Evolutionary conservation across 2,888 invertebrate genomes (phyloP).

Genomic region (Ormyrus nitidulus): DNA sequence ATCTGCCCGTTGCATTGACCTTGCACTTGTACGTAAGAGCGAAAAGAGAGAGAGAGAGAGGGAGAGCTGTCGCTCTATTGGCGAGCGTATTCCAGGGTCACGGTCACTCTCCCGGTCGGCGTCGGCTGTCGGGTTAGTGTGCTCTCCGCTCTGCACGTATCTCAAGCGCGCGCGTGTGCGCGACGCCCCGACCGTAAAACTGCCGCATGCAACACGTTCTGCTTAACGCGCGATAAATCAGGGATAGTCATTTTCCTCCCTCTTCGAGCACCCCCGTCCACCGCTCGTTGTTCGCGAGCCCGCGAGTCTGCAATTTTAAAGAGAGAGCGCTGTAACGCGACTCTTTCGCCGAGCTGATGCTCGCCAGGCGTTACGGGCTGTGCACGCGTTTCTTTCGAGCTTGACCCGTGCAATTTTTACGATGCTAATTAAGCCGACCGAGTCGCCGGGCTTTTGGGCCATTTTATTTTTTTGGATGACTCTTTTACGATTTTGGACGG

Average conservation of each 20-base stretch:
- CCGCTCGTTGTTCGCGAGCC: neutral
- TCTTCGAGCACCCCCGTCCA: neutral
- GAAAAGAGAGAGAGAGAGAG: slow-evolving; percentile 39
- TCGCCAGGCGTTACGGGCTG: no score
- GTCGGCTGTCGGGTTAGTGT: slow-evolving; percentile 22
- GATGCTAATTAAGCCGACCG: neutral
- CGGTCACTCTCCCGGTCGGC: slow-evolving; percentile 54
- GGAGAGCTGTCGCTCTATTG: neutral
- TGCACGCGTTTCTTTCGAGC: neutral
- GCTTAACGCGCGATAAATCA: slow-evolving; percentile 34
- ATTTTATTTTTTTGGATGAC: no score
- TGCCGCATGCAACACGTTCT: slow-evolving; percentile 33
- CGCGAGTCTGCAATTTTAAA: neutral
- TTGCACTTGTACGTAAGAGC: slow-evolving; percentile 65
- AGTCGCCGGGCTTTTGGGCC: no score
- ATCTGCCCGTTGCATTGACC: slow-evolving; percentile 67
- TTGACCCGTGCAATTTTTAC: neutral
- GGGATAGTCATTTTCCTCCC: slow-evolving; percentile 1
- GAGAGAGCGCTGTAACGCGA: neutral
- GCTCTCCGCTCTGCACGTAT: neutral
- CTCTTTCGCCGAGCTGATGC: neutral
- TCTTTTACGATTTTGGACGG: no score
- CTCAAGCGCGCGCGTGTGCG: neutral
- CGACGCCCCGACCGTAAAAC: slow-evolving; percentile 5
- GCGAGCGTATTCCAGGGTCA: slow-evolving; percentile 55